These are phyloP conservation scores for Tragulus kanchil DNA, from an alignment of 2,113 vertebrate species.

Conservation along the genomic window DNA sequence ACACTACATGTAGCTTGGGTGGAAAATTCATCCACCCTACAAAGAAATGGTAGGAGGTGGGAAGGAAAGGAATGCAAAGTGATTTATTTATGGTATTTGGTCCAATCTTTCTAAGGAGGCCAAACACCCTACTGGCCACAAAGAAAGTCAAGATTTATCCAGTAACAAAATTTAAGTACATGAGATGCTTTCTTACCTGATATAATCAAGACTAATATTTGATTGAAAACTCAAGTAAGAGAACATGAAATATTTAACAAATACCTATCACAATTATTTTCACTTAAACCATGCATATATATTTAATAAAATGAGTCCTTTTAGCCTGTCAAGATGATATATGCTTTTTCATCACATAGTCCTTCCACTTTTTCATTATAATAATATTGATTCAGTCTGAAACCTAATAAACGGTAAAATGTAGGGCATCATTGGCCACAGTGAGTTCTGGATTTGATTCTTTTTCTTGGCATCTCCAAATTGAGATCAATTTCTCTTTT, in stretches of 20 bases:
- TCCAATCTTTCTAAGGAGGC: not conserved
- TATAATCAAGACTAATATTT: not conserved
- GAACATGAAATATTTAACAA: not conserved
- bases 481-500: not conserved
- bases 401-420: constrained; percentile 31
- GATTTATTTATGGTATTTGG: not conserved
- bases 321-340: not conserved
- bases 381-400: not conserved
- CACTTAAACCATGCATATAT: not conserved
- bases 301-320: not conserved
- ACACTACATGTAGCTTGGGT: not conserved
- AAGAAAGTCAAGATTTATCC: not conserved
- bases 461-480: not conserved
- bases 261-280: not conserved
- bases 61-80: not conserved
- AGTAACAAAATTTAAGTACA: not conserved
- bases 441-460: not conserved
- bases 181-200: not conserved
- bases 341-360: not conserved
- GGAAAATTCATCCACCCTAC: not conserved
- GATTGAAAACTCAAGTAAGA: constrained; percentile 11
- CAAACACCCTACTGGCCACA: not conserved
- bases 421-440: not conserved
- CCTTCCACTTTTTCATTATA: not conserved
- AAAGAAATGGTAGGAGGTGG: not conserved